A percentile compares a stretch with the other conserved stretches of the same genome.
Evolutionary conservation across 2,113 vertebrate genomes (phyloP).

Genomic region (Rattus norvegicus): DNA sequence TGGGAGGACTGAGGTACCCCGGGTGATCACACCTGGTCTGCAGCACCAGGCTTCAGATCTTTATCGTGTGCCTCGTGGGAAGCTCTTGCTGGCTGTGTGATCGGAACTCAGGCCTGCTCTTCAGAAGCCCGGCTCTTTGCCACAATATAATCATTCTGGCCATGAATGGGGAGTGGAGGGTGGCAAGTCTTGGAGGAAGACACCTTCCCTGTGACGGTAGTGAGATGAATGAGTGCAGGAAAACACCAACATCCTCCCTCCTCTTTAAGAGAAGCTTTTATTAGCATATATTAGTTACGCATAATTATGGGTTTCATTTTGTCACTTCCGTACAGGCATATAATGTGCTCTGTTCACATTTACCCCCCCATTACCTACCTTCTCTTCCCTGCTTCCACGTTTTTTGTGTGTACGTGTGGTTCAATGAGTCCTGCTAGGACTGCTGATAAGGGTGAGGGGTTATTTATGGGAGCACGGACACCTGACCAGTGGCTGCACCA

Average conservation of each 20-base stretch:
- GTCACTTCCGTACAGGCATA: not conserved
- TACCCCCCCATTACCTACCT: not conserved
- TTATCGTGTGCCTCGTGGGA: not conserved
- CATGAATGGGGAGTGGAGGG: fast-evolving
- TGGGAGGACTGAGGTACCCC: not conserved
- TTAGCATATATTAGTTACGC: not conserved
- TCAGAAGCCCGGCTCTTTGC: not conserved
- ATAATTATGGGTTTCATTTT: not conserved
- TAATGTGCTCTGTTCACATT: not conserved
- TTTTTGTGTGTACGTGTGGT: not conserved
- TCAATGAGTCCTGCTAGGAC: not conserved
- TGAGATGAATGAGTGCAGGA: not conserved
- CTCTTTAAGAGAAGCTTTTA: not conserved
- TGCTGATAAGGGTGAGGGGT: not conserved
- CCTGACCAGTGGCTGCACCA: not conserved
- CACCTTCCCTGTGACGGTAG: not conserved
- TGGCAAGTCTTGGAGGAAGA: not conserved
- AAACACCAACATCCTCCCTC: not conserved
- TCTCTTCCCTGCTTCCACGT: not conserved
- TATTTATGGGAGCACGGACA: no score
- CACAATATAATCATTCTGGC: not conserved
- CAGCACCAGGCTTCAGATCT: not conserved
- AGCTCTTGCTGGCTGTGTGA: not conserved
- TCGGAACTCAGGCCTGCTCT: not conserved
- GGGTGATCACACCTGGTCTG: not conserved